phyloP scores from a whole-genome alignment of 2,888 invertebrate species.

The Phaedon cochleariae region DNA sequence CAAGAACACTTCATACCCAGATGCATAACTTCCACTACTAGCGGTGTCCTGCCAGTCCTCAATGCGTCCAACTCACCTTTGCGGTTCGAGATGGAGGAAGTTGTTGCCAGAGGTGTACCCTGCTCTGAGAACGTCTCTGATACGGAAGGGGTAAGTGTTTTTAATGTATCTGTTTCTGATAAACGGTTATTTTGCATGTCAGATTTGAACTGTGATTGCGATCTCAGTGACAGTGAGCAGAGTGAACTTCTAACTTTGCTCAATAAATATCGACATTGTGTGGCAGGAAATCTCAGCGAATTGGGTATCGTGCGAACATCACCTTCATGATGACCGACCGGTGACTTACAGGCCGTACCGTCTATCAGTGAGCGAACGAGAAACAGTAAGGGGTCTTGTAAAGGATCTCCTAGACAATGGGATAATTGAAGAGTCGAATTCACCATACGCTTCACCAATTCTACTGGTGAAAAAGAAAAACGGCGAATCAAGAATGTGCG shows the following conservation, averaged over 20 bases:
- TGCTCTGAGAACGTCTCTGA: too few relatives aligned
- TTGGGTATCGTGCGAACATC: constrained; percentile 13
- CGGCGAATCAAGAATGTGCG: constrained; percentile 43
- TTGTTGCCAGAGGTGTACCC: too few relatives aligned
- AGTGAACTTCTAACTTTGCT: constrained; percentile 17
- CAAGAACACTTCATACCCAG: not conserved
- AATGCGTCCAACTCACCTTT: too few relatives aligned
- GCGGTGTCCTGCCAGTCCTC: not conserved
- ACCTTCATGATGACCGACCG: constrained; percentile 24
- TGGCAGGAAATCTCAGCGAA: constrained; percentile 20
- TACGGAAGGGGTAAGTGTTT: too few relatives aligned
- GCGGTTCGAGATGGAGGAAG: too few relatives aligned
- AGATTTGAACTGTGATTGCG: too few relatives aligned
- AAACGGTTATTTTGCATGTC: too few relatives aligned
- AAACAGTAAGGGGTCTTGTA: constrained; percentile 20
- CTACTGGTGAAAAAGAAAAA: constrained; percentile 32
- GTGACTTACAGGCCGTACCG: constrained; percentile 30
- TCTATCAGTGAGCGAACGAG: constrained; percentile 21
- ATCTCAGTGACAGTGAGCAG: too few relatives aligned
- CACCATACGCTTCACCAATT: constrained; percentile 24
- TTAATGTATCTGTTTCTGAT: too few relatives aligned
- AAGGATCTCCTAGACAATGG: constrained; percentile 18
- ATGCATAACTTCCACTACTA: not conserved
- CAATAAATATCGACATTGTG: constrained; percentile 30
- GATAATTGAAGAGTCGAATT: constrained; percentile 22